Evolutionary conservation across 2,888 invertebrate genomes (phyloP).

Genomic region (Trisateles emortualis): DNA sequence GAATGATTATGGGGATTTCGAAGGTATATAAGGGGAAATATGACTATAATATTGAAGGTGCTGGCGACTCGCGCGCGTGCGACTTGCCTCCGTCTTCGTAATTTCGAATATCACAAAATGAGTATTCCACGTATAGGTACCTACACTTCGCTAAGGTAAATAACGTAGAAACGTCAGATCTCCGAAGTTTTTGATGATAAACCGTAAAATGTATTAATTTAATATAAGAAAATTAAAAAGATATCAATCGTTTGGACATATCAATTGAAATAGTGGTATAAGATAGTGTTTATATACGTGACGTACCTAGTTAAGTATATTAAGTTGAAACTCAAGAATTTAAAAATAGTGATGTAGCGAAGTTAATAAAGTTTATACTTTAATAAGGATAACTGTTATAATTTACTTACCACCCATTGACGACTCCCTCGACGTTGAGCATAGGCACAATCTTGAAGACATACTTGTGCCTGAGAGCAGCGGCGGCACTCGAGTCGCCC

Average conservation of each 20-base stretch:
- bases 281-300: conserved; percentile 83
- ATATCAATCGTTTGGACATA: conserved; percentile 75
- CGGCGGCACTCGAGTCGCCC: conserved; percentile 85
- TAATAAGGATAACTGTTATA: conserved; percentile 56
- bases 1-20: conserved; percentile 68
- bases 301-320: conserved; percentile 82
- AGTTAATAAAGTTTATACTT: conserved; percentile 80
- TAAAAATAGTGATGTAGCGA: conserved; percentile 82
- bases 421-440: conserved; percentile 95
- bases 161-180: conserved; percentile 76
- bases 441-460: conserved; percentile 96
- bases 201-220: conserved; percentile 78
- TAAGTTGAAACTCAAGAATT: conserved; percentile 84
- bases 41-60: conserved; percentile 74
- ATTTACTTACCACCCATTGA: conserved; percentile 92
- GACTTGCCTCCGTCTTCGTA: conserved; percentile 84
- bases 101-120: conserved; percentile 74
- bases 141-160: conserved; percentile 71
- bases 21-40: conserved; percentile 76
- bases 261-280: conserved; percentile 77
- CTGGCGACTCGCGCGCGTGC: conserved; percentile 78
- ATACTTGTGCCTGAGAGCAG: conserved; percentile 89
- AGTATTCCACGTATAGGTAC: conserved; percentile 75
- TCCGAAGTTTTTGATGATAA: conserved; percentile 75
- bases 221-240: conserved; percentile 76